Evolutionary conservation across 2,113 vertebrate genomes (phyloP).

Genomic region (Cercopithecus mona): DNA sequence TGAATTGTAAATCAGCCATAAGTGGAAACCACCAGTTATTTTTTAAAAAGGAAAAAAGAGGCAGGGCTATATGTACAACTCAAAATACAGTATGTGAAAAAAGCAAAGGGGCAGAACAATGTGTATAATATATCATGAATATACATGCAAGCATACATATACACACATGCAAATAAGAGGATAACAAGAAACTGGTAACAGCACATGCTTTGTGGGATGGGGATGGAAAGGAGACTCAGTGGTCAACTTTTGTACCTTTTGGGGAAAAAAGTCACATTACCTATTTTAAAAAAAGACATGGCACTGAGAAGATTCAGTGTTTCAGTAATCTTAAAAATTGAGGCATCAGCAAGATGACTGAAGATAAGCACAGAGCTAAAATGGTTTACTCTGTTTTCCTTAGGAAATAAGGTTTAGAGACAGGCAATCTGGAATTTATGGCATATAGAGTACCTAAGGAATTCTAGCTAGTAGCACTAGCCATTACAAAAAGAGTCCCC

Average conservation of each 20-base stretch:
- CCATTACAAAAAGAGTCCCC: background rate
- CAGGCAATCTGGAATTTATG: background rate
- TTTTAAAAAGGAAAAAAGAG: background rate
- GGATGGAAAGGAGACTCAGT: background rate
- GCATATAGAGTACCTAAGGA: background rate
- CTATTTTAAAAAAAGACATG: background rate
- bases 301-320: background rate
- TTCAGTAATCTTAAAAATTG: background rate
- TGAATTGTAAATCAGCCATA: conserved; percentile 32
- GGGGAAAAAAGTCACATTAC: background rate
- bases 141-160: background rate
- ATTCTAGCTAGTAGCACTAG: conserved; percentile 9
- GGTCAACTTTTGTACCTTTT: background rate
- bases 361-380: background rate
- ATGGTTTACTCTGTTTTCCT: conserved; percentile 12
- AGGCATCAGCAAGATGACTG: background rate
- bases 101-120: background rate
- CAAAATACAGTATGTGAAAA: background rate
- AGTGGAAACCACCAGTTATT: background rate
- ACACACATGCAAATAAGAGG: background rate
- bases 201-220: background rate
- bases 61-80: background rate
- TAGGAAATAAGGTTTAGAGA: conserved; percentile 36
- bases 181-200: background rate
- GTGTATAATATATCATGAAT: background rate